phyloP scores from a whole-genome alignment of 1,140 invertebrate genomes.

The Apocrypta bakeri region DNA sequence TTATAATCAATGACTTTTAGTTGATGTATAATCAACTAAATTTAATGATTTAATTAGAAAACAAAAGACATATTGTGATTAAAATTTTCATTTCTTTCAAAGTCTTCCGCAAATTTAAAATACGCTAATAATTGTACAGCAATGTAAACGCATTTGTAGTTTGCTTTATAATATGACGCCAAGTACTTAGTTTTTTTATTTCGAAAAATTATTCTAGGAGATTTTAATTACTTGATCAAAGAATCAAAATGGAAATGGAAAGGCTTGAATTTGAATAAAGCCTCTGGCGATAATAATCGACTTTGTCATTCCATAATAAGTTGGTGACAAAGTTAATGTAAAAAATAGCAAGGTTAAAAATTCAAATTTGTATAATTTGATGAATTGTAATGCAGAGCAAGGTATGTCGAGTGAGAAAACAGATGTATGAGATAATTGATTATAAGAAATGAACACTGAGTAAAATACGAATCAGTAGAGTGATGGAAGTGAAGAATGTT shows the following conservation, averaged over 20 bases:
- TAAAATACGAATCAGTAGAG: conserved; percentile 62
- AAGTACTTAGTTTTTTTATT: conserved; percentile 48
- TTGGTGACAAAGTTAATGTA: conserved; percentile 47
- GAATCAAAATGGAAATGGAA: conserved; percentile 22
- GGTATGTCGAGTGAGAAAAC: conserved; percentile 48
- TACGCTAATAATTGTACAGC: conserved; percentile 19
- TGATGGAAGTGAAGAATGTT: conserved; percentile 70
- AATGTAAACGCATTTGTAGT: conserved; percentile 30
- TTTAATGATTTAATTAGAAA: conserved; percentile 23
- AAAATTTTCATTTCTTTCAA: conserved; percentile 29
- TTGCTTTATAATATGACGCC: conserved; percentile 35
- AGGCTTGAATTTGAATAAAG: conserved; percentile 43
- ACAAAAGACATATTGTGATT: neutral
- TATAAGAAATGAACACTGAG: conserved; percentile 52
- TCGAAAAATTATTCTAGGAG: conserved; percentile 19
- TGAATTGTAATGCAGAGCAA: conserved; percentile 48
- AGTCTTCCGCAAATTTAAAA: conserved; percentile 44
- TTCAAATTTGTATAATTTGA: conserved; percentile 54
- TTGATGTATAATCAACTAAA: neutral
- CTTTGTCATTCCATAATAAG: conserved; percentile 20
- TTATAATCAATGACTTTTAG: conserved; percentile 15
- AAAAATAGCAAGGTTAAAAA: conserved; percentile 49
- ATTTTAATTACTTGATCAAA: conserved; percentile 43
- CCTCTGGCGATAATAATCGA: conserved; percentile 54
- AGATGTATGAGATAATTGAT: conserved; percentile 52